Evolutionary conservation across 1,140 invertebrate species (phyloP), one percentile per base, ranked within the genome.

Genomic region (Apis laboriosa): DNA sequence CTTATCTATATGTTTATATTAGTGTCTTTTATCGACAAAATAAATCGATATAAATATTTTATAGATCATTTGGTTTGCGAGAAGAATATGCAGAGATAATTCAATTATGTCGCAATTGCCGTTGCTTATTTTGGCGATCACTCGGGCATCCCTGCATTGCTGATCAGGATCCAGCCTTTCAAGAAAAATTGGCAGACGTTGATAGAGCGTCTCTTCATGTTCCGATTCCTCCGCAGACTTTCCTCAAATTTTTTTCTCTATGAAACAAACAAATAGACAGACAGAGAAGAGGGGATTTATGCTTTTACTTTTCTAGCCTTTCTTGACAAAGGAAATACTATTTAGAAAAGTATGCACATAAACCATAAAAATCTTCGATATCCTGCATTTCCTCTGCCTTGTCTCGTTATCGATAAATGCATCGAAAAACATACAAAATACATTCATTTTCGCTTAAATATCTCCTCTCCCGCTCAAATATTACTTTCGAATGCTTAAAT

Each of bases 11-110:
- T 43, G 5, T 43, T 43, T 43, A 43, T 43, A 43, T 43, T 43
- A 43, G 5, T 53, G 19, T 63, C 24, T 1, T 17, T 2, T 21
- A 11, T 55, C 12, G 2, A 15, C 28, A 8, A 56, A 67, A 67
- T 19, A 4, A 77, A 67, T 73, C 34, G 1, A 56, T 53, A 49
- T 60, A 19, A 61, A 58, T 58, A 21, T 3, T 92, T 93, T 66
- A 15, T 90, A 98, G 98, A 91, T 96, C 97, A 84, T 98, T 97
- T 93, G 98, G 98, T 28, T 95, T 98, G 28, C 96, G 97, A 83
- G 98, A 99, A 94, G 97, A 99, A 84, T 99, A 98, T 94, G 98
- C 98, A 2, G 99, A 99, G 94, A 98, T 98, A 92, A 95, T 99
- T 83, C 98, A 98, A 67, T 94, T 99, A 64, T 99, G 99, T 93